A percentile compares a stretch with the other conserved stretches of the same genome.
These are phyloP conservation scores for Creontiades dilutus DNA, from an alignment of 2,888 invertebrate genomes.

Conservation along the genomic window DNA sequence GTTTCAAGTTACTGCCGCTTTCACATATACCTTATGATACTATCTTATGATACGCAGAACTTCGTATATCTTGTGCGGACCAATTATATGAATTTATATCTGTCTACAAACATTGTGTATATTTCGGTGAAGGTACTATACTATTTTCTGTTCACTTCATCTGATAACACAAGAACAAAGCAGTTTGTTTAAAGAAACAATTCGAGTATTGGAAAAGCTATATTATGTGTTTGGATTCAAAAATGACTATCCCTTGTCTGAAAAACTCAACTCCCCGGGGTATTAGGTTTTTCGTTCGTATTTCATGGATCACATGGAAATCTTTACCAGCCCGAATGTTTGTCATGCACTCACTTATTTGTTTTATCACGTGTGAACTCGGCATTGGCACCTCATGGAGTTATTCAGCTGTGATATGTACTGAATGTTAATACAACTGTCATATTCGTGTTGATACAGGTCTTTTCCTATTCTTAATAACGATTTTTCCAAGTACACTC, in stretches of 20 bases:
- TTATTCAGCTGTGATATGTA: too few species aligned
- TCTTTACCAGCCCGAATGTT: slow-evolving; percentile 24
- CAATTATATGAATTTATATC: background rate
- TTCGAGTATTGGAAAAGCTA: slow-evolving; percentile 58
- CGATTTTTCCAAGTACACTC: too few species aligned
- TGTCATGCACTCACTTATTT: slow-evolving; percentile 18
- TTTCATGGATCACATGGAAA: slow-evolving; percentile 30
- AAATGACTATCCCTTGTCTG: too few species aligned
- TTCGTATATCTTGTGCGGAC: background rate
- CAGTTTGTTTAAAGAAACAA: slow-evolving; percentile 20
- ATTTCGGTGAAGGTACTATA: slow-evolving; percentile 44
- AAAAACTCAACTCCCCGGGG: background rate
- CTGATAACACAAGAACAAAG: slow-evolving; percentile 60
- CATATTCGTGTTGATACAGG: too few species aligned
- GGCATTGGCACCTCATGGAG: background rate
- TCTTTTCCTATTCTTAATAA: too few species aligned
- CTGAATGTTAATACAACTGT: too few species aligned
- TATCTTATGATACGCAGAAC: background rate
- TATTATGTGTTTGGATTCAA: background rate
- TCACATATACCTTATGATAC: background rate
- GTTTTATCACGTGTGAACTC: slow-evolving; percentile 26
- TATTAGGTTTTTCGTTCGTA: background rate
- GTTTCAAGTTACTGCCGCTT: too few species aligned
- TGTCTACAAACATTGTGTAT: slow-evolving; percentile 4
- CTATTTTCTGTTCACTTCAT: slow-evolving; percentile 57